Percentiles rank a stretch among this genome's conserved stretches.
Evolutionary conservation across 1,140 invertebrate species (phyloP).

Genomic region (Coenobita brevimanus): DNA sequence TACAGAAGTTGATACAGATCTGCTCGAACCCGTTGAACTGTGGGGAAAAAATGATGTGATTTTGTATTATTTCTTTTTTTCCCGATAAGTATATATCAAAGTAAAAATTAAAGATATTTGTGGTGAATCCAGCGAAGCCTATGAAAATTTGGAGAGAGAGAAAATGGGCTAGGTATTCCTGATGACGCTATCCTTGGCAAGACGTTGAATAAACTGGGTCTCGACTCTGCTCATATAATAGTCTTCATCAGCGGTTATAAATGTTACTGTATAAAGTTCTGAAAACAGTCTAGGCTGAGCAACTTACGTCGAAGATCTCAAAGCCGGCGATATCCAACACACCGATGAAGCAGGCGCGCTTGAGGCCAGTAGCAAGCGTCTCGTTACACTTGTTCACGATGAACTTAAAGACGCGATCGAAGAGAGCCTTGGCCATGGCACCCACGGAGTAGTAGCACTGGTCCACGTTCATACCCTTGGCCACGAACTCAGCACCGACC

Average conservation of each 20-base stretch:
- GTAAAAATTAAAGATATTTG: not conserved
- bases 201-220: not conserved
- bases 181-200: not conserved
- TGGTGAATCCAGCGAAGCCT: no score
- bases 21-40: constrained; percentile 76
- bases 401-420: constrained; percentile 71
- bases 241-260: not conserved
- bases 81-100: no score
- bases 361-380: constrained; percentile 77
- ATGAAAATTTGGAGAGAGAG: no score
- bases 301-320: constrained; percentile 96
- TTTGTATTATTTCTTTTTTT: no score
- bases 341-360: constrained; percentile 98
- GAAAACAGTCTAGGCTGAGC: constrained; percentile 83
- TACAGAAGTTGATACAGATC: constrained; percentile 64
- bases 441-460: constrained; percentile 74
- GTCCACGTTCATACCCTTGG: no score
- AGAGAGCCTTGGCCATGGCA: constrained; percentile 76
- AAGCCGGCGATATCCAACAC: constrained; percentile 85
- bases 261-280: constrained; percentile 2
- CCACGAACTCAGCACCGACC: constrained; percentile 51
- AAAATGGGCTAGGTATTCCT: no score
- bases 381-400: constrained; percentile 38
- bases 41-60: constrained; percentile 8
- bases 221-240: not conserved